Percentiles rank a stretch among this genome's conserved stretches.
These are phyloP conservation scores for Dolichoris vasculosae DNA, from an alignment of 1,140 invertebrate species.

Conservation along the genomic window DNA sequence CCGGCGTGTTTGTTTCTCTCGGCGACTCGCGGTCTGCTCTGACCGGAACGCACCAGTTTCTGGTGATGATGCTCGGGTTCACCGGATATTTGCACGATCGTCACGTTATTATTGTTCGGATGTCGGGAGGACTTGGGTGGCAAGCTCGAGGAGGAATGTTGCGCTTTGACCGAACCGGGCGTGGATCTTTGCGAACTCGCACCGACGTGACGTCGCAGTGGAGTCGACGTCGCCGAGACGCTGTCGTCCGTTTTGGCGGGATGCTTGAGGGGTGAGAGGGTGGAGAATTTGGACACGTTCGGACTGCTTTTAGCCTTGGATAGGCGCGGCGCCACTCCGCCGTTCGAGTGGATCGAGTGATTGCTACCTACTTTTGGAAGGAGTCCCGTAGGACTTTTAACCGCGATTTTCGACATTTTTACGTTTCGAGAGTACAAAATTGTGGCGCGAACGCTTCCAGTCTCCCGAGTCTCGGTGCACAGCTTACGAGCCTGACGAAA, in stretches of 20 bases:
- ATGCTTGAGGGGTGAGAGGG: neutral
- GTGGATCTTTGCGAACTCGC: neutral
- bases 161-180: neutral
- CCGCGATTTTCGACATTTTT: constrained; percentile 30
- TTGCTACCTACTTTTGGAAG: neutral
- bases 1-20: neutral
- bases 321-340: constrained; percentile 53
- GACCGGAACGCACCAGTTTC: constrained; percentile 6
- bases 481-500: neutral
- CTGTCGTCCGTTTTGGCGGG: constrained; percentile 11
- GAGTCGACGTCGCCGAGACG: neutral
- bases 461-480: neutral
- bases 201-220: too few relatives aligned
- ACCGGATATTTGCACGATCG: constrained; percentile 49
- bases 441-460: neutral
- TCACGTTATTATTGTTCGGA: constrained; percentile 41
- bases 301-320: constrained; percentile 68
- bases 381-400: constrained; percentile 26
- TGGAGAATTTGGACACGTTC: constrained; percentile 66
- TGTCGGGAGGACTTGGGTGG: constrained; percentile 9
- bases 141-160: neutral
- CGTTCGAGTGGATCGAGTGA: neutral
- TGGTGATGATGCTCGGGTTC: constrained; percentile 7
- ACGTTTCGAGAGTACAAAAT: neutral
- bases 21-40: neutral